Base-by-base conservation (phyloP, 2,113 vertebrate genomes). In the Cardinalis cardinalis region DNA sequence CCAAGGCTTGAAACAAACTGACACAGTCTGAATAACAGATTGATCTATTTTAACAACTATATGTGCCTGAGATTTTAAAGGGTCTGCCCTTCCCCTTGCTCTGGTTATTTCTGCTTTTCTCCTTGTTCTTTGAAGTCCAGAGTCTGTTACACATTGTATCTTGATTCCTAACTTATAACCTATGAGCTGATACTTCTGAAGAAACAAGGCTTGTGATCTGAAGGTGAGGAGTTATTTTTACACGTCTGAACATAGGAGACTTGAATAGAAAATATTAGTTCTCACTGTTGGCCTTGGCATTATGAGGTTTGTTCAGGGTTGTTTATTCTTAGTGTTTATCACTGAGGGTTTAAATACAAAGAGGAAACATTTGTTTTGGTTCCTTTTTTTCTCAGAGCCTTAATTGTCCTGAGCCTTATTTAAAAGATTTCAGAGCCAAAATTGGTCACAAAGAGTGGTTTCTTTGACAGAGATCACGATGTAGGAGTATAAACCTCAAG, bases 361-460 rank as follows among this genome's bases (percentile, higher is more conserved):
- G 6, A 76, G 9, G 11, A 83, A 63, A 29, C 1, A 43, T 60
- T 48, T 64, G 6, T 5, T 38, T 63, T 36, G 20, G 12, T 4
- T 29, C 14, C 2, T 25, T 43, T n/a, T 43, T 36, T 66, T 52
- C 15, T 64, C 4, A 10, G 40, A 89, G 64, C 6, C 4, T 48
- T 26, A 66, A 43, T 40, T 49, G 1, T 55, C 11, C 40, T 34
- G 5, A 72, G 23, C 32, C 46, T 72, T 72, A 34, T 56, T 73
- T 69, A 43, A 64, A 87, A 31, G 0, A 43, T 64, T 76, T 73
- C n/a, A 34, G 31, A 69, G 26, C 2, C 15, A 77, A 59, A 72
- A 64, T 4, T 1, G 2, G 21, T 24, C 7, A 14, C 48, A 8
- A 82, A 65, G 38, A 34, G 7, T 43, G 10, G 1, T 0, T 16